These are phyloP conservation scores for Clivina fossor DNA, from an alignment of 2,888 invertebrate genomes.

Conservation along the genomic window DNA sequence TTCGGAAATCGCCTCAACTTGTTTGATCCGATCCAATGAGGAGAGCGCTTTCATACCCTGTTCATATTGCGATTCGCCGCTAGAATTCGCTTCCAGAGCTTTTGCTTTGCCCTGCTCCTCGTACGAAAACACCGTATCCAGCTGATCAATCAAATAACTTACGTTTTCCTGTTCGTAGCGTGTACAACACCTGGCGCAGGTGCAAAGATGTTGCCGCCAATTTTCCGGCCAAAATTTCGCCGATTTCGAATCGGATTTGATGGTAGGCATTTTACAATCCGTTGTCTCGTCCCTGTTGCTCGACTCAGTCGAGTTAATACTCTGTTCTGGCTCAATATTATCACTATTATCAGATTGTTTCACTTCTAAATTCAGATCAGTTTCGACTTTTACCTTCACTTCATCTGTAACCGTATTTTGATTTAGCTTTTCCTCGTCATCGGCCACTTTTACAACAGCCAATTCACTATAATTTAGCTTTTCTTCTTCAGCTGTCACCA, in stretches of 20 bases:
- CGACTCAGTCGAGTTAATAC: not conserved
- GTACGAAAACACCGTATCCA: slow-evolving; percentile 83
- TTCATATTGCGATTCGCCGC: slow-evolving; percentile 67
- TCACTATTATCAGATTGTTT: slow-evolving; percentile 22
- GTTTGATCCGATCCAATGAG: slow-evolving; percentile 76
- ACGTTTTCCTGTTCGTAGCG: slow-evolving; percentile 73
- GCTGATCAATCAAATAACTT: slow-evolving; percentile 72
- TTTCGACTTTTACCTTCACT: slow-evolving; percentile 24
- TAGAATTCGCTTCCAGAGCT: slow-evolving; percentile 55
- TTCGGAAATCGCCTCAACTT: slow-evolving; percentile 82
- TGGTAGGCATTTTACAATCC: slow-evolving; percentile 51
- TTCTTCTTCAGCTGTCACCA: slow-evolving; percentile 2
- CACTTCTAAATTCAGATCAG: slow-evolving; percentile 12
- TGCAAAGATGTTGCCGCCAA: slow-evolving; percentile 77
- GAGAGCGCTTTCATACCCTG: slow-evolving; percentile 77
- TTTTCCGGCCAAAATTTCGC: slow-evolving; percentile 77
- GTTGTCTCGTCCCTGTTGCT: not conserved
- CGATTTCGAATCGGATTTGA: slow-evolving; percentile 50
- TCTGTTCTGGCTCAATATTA: slow-evolving; percentile 16
- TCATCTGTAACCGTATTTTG: not conserved
- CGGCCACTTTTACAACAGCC: not conserved
- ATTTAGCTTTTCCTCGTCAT: not conserved
- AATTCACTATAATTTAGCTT: slow-evolving; percentile 12
- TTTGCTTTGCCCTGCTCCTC: slow-evolving; percentile 69
- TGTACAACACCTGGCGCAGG: slow-evolving; percentile 65